Conservation (phyloP, 2,797 vertebrate species). For the Pampus argenteus region DNA sequence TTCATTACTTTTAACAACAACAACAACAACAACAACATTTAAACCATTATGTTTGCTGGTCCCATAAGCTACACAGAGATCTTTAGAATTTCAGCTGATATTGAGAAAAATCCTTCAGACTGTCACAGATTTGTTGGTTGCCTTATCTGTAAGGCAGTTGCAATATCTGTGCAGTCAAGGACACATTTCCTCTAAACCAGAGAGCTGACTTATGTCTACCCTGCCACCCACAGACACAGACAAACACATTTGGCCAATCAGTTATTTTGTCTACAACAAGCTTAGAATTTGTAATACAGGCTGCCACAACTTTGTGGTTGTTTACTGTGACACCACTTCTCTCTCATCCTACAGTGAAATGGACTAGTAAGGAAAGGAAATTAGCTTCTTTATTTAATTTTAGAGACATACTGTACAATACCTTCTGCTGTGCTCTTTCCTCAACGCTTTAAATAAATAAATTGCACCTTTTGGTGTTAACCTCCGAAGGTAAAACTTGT, state of each 20-base stretch:
- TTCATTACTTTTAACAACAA: no score
- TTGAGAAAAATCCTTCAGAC: background rate
- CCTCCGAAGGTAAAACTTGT: slow-evolving; percentile 1
- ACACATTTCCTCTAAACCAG: slow-evolving; percentile 48
- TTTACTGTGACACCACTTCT: background rate
- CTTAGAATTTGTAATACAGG: background rate
- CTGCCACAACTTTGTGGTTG: background rate
- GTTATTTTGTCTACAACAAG: background rate
- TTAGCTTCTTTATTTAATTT: background rate
- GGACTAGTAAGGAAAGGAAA: background rate
- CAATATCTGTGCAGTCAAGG: slow-evolving; percentile 17
- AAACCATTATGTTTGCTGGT: no score
- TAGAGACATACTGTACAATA: background rate
- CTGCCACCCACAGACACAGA: slow-evolving; percentile 10
- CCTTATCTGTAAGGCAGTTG: background rate
- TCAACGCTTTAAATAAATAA: background rate
- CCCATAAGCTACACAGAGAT: no score
- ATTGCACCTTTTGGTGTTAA: background rate
- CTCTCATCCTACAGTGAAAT: background rate
- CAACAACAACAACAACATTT: no score
- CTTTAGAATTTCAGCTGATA: no score
- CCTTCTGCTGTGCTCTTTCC: background rate
- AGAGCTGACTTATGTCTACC: slow-evolving; percentile 41
- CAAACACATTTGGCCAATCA: background rate
- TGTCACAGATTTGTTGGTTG: background rate